Conservation (phyloP, 2,888 invertebrate species). For the Eilema depressum region DNA sequence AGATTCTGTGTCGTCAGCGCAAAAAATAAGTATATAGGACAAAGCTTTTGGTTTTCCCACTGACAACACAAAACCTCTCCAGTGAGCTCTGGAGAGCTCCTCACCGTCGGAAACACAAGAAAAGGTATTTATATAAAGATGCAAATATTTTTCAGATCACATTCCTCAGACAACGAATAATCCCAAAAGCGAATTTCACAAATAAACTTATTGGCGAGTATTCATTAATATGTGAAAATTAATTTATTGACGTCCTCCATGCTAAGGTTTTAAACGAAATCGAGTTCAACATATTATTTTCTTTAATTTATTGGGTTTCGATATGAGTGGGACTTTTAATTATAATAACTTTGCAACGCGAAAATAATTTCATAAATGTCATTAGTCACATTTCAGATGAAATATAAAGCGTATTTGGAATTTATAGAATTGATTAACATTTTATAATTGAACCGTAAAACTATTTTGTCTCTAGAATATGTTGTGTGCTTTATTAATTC, state of each 20-base stretch:
- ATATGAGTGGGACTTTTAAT: not conserved
- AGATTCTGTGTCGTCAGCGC: too few relatives aligned
- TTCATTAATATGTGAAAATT: conserved; percentile 28
- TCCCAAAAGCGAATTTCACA: not conserved
- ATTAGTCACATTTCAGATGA: not conserved
- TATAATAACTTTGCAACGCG: conserved; percentile 1
- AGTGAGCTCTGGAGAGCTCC: too few relatives aligned
- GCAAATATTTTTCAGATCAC: not conserved
- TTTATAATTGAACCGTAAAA: not conserved
- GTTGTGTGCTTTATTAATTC: too few relatives aligned
- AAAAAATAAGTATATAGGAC: too few relatives aligned
- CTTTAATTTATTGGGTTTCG: conserved; percentile 6
- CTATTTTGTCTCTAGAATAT: too few relatives aligned
- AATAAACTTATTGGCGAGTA: conserved; percentile 12
- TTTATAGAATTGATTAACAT: not conserved
- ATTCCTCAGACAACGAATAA: not conserved
- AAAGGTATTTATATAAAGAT: too few relatives aligned
- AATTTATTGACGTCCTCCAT: conserved; percentile 17
- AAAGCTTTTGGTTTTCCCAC: too few relatives aligned
- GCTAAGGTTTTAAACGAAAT: conserved; percentile 10
- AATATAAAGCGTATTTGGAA: not conserved
- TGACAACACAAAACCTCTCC: too few relatives aligned
- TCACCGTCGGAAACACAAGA: too few relatives aligned
- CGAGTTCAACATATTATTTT: conserved; percentile 5
- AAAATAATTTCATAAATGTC: not conserved